Evolutionary conservation across 2,797 vertebrate species (phyloP).

Genomic region (Pangasius mekongensis): DNA sequence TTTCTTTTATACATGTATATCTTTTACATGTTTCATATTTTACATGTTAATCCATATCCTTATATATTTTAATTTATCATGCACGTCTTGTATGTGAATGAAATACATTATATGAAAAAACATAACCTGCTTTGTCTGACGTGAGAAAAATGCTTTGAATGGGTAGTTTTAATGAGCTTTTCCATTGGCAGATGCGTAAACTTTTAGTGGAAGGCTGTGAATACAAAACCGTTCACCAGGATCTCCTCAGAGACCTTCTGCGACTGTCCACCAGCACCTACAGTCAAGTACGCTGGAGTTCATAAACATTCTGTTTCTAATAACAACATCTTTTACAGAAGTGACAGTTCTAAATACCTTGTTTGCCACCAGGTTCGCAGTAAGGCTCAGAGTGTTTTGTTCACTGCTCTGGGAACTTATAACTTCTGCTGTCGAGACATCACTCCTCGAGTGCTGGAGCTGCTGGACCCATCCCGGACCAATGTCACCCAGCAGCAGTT

Average conservation of each 20-base stretch:
- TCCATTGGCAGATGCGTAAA: constrained; percentile 82
- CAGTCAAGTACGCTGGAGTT: constrained; percentile 81
- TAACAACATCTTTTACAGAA: background rate
- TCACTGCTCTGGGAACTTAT: constrained; percentile 86
- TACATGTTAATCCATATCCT: background rate
- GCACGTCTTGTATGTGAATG: background rate
- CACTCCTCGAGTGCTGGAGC: constrained; percentile 87
- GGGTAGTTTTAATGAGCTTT: background rate
- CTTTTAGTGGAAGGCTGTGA: constrained; percentile 92
- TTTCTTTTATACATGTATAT: background rate
- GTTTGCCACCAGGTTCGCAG: constrained; percentile 83
- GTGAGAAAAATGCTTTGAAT: background rate
- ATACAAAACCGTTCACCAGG: constrained; percentile 91
- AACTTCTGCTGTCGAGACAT: constrained; percentile 95
- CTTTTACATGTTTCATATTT: background rate
- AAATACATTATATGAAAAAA: background rate
- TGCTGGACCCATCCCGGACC: constrained; percentile 81
- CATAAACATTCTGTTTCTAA: background rate
- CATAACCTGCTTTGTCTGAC: background rate
- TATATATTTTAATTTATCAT: background rate
- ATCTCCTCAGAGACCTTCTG: constrained; percentile 91
- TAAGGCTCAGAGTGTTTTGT: constrained; percentile 91
- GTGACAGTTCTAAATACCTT: background rate
- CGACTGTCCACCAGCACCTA: constrained; percentile 95
- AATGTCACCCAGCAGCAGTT: constrained; percentile 90